phyloP scores from a whole-genome alignment of 1,140 invertebrate species.

The Drosophila pseudoananassae region DNA sequence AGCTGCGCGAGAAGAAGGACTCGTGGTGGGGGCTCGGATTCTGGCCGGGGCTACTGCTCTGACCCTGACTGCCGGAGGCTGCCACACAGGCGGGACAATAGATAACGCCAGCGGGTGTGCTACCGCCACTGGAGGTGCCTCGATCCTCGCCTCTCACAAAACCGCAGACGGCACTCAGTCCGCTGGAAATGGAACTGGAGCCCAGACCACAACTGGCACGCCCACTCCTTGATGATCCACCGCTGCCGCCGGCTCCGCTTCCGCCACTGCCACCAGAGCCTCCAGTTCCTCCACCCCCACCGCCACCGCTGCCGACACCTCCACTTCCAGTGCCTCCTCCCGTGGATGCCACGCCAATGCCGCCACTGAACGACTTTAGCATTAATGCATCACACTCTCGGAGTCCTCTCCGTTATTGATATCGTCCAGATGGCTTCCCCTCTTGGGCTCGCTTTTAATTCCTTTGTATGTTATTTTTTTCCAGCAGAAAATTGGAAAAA shows the following conservation, averaged over 20 bases:
- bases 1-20: slow-evolving; percentile 40
- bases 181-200: slow-evolving; percentile 68
- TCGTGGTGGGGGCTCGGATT: slow-evolving; percentile 21
- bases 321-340: slow-evolving; percentile 52
- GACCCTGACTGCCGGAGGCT: slow-evolving; percentile 29
- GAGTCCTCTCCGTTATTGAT: not conserved
- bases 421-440: not conserved
- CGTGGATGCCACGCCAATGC: slow-evolving; percentile 58
- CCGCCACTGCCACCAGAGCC: slow-evolving; percentile 13
- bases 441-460: slow-evolving; percentile 20
- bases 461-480: not conserved
- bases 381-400: slow-evolving; percentile 78
- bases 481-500: slow-evolving; percentile 7
- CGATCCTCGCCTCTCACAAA: slow-evolving; percentile 33
- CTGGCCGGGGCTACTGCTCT: slow-evolving; percentile 28
- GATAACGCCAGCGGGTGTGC: slow-evolving; percentile 54
- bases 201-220: slow-evolving; percentile 51
- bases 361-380: slow-evolving; percentile 79
- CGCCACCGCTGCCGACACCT: slow-evolving; percentile 27
- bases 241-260: slow-evolving; percentile 5
- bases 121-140: slow-evolving; percentile 47
- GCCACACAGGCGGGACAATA: slow-evolving; percentile 72
- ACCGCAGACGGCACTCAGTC: slow-evolving; percentile 59
- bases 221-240: slow-evolving; percentile 22
- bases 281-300: slow-evolving; percentile 11